These are phyloP conservation scores for Sminthopsis crassicaudata DNA, from an alignment of 2,113 vertebrate species.

Conservation along the genomic window DNA sequence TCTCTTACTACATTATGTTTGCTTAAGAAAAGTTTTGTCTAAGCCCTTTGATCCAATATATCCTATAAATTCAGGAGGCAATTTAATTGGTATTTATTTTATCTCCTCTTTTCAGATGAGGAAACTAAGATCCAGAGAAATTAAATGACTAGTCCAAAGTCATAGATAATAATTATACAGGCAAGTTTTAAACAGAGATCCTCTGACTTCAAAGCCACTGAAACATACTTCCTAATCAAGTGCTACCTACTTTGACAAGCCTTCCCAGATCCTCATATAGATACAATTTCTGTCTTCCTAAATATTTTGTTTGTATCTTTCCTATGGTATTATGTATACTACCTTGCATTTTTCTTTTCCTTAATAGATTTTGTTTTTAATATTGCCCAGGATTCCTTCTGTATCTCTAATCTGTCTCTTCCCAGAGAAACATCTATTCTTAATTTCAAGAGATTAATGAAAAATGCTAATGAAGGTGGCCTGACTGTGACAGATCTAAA, in stretches of 20 bases:
- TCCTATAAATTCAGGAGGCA: background rate
- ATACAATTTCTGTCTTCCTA: background rate
- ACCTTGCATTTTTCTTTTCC: background rate
- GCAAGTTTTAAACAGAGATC: background rate
- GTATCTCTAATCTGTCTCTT: background rate
- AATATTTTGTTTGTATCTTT: background rate
- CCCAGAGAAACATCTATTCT: background rate
- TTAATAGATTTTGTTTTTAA: background rate
- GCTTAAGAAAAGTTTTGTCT: background rate
- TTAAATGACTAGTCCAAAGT: too few relatives aligned
- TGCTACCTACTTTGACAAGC: background rate
- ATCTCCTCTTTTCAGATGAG: background rate
- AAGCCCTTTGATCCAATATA: background rate
- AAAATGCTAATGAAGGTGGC: too few relatives aligned
- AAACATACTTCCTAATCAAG: background rate
- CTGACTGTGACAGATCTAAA: too few relatives aligned
- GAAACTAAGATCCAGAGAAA: background rate
- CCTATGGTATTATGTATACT: background rate
- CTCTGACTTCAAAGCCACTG: background rate
- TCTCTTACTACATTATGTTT: background rate
- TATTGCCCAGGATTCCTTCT: background rate
- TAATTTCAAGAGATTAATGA: too few relatives aligned
- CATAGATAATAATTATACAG: background rate
- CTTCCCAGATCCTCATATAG: background rate
- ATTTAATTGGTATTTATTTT: background rate